Evolutionary conservation across 2,113 vertebrate species (phyloP).

Genomic region (Sturnira hondurensis): DNA sequence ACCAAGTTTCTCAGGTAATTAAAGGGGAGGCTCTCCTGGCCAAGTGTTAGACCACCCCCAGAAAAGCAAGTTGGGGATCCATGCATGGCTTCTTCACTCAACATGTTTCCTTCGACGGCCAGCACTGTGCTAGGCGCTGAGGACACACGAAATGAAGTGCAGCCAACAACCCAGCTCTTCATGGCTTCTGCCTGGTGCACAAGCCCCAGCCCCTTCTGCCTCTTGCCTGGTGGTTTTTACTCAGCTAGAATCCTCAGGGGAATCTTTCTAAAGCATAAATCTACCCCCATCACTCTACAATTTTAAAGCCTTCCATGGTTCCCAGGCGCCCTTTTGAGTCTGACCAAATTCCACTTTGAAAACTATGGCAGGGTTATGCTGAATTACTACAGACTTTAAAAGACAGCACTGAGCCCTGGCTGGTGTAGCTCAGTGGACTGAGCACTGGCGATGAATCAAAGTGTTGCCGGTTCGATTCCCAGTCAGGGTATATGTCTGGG

Average conservation of each 20-base stretch:
- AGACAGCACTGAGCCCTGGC: too few species aligned
- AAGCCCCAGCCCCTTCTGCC: background rate
- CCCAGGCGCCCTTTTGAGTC: too few species aligned
- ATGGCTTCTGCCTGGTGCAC: background rate
- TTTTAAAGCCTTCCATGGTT: too few species aligned
- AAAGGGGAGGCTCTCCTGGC: background rate
- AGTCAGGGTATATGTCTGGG: too few species aligned
- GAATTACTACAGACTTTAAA: too few species aligned
- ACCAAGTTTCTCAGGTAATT: background rate
- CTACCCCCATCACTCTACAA: background rate
- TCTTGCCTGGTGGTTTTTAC: background rate
- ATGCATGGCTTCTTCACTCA: background rate
- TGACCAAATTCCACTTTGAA: too few species aligned
- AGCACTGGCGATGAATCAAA: too few species aligned
- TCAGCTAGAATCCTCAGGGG: background rate
- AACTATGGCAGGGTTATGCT: too few species aligned
- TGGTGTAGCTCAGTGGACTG: too few species aligned
- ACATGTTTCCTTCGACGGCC: background rate
- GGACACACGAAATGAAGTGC: accelerated
- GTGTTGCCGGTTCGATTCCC: too few species aligned
- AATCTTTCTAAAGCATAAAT: background rate
- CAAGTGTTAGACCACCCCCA: background rate
- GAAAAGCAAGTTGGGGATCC: background rate
- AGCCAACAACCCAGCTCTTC: background rate
- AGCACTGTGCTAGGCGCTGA: background rate